phyloP scores from a whole-genome alignment of 2,113 vertebrate genomes.

The Odontophorus gujanensis region DNA sequence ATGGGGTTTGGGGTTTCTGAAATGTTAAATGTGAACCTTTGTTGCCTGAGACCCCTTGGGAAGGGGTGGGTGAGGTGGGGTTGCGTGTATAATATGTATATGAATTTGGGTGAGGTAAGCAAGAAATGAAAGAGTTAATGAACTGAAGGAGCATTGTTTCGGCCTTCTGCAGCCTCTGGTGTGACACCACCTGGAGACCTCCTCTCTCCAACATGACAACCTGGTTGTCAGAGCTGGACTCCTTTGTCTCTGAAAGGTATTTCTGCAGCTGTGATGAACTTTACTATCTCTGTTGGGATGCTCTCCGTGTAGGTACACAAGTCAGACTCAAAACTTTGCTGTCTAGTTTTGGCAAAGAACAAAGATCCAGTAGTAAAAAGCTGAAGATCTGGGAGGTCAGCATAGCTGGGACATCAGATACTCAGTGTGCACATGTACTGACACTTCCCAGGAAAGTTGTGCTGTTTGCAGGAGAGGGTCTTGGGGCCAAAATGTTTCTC shows the following conservation, averaged over 20 bases:
- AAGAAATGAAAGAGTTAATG: not conserved
- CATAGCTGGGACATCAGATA: fast-evolving
- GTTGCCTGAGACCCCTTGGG: not conserved
- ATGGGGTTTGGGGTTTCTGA: not conserved
- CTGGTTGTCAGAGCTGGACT: not conserved
- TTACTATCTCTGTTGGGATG: not conserved
- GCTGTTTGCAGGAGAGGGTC: not conserved
- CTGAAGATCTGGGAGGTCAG: not conserved
- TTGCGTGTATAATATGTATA: not conserved
- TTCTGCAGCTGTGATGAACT: not conserved
- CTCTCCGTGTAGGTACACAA: not conserved
- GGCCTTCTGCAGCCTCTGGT: fast-evolving
- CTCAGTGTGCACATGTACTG: not conserved
- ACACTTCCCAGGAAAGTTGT: fast-evolving
- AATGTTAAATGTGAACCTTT: not conserved
- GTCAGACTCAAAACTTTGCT: not conserved
- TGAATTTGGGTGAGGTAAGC: not conserved
- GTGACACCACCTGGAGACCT: not conserved
- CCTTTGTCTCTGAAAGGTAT: not conserved
- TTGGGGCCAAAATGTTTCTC: not conserved
- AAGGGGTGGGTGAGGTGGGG: not conserved
- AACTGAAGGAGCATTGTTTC: not conserved
- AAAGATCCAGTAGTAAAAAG: not conserved
- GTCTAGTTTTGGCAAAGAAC: not conserved
- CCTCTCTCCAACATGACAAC: not conserved